Percentiles rank a stretch among this genome's conserved stretches.
These are phyloP conservation scores for Felis catus DNA, from an alignment of 2,113 vertebrate species.

Conservation along the genomic window DNA sequence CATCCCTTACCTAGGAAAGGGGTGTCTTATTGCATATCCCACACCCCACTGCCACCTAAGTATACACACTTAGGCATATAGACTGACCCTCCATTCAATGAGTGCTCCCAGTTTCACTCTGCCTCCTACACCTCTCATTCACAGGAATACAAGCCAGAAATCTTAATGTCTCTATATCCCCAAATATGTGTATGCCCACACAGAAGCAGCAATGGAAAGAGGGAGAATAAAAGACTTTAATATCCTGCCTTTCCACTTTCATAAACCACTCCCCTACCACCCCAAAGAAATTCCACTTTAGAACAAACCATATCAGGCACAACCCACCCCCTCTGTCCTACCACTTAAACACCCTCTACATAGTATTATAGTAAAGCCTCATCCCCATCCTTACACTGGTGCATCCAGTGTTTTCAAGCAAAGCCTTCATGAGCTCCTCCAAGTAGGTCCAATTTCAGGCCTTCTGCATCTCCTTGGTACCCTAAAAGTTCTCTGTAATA, in stretches of 20 bases:
- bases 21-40: background rate
- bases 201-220: background rate
- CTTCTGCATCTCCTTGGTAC: background rate
- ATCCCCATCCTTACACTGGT: background rate
- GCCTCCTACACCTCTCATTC: background rate
- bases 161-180: background rate
- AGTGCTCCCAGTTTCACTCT: conserved; percentile 35
- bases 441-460: background rate
- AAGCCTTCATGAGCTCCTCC: conserved; percentile 17
- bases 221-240: background rate
- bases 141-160: background rate
- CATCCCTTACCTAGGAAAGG: background rate
- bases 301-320: background rate
- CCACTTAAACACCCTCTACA: background rate
- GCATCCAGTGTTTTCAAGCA: background rate
- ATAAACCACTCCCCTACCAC: background rate
- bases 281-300: background rate
- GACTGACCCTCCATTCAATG: background rate
- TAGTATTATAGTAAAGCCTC: background rate
- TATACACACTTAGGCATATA: background rate
- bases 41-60: background rate
- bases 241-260: background rate
- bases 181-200: background rate
- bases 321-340: background rate
- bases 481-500: conserved; percentile 33